Percentiles rank a stretch among this genome's conserved stretches.
phyloP scores from a whole-genome alignment of 2,888 invertebrate genomes.

The Celastrina argiolus region DNA sequence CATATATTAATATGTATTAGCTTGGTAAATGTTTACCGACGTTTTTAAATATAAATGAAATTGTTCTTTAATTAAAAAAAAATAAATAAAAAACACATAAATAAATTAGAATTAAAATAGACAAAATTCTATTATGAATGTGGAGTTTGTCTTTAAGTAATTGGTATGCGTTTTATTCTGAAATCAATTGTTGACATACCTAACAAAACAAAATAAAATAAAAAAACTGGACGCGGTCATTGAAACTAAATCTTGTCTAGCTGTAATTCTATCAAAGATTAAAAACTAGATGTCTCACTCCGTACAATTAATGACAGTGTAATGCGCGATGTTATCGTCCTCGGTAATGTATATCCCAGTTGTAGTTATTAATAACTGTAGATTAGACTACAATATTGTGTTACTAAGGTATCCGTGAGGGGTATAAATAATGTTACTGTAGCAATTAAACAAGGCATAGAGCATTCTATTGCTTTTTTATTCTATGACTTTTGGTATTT shows the following conservation, averaged over 20 bases:
- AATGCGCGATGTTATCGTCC: conserved; percentile 7
- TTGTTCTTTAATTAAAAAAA: too few species aligned
- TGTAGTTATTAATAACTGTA: conserved; percentile 15
- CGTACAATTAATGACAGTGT: conserved; percentile 9
- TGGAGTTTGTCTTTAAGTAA: too few species aligned
- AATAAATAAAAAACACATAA: too few species aligned
- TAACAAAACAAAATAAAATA: too few species aligned
- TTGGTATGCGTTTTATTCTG: too few species aligned
- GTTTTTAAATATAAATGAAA: too few species aligned
- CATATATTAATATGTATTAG: too few species aligned
- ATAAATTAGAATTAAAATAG: too few species aligned
- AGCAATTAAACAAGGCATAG: conserved; percentile 13
- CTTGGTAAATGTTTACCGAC: too few species aligned
- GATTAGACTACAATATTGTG: conserved; percentile 19
- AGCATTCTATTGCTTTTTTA: not conserved
- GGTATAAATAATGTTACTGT: conserved; percentile 1
- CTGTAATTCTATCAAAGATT: conserved; percentile 1
- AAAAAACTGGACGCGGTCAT: not conserved
- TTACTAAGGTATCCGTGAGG: not conserved
- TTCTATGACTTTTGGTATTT: not conserved
- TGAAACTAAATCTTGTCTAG: not conserved
- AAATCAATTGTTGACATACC: too few species aligned
- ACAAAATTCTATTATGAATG: too few species aligned
- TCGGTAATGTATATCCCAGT: conserved; percentile 5
- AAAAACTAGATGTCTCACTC: conserved; percentile 16